Base-by-base conservation (phyloP, 2,113 vertebrate genomes). In the Diglossa brunneiventris region DNA sequence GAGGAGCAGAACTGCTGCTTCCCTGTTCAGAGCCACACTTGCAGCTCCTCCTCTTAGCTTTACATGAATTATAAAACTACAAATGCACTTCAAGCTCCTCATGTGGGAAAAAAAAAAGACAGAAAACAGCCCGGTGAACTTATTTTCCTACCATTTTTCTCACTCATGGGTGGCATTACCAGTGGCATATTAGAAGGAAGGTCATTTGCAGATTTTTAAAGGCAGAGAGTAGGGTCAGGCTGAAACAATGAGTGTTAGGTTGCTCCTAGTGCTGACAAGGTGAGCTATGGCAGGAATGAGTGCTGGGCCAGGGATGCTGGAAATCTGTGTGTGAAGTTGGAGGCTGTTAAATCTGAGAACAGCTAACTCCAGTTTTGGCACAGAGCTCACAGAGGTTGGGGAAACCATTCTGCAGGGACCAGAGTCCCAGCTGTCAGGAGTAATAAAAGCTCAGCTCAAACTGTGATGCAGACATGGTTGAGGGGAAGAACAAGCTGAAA, bases 331-430 rank as follows among this genome's bases (percentile, higher is more conserved):
- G 52, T 87, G 64, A n/a, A 92, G 84, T 61, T 64, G 35, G 44
- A 91, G 62, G 47, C 80, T 84, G 69, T 75, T 91, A 87, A 95
- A 92, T 56, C 64, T 37, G 52, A 91, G 80, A 87, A 84, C 55
- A 89, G n/a, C 56, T 90, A 88, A 41, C 82, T 76, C 27, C 46
- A 35, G 24, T 73, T 92, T 87, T 89, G 69, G 69, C 83, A 95
- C 77, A 77, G 59, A 75, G 39, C 37, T 91, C 76, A 82, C 31
- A 68, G 50, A 19, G 20, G 12, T 46, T 89, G 74, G 66, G 56
- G 89, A 94, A 95, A 66, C 77, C 77, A 68, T 84, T 89, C 83
- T 72, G 35, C 86, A 82, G 83, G 81, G 91, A 89, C 81, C 81
- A 82, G 66, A 81, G 21, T 61, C 68, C 56, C 72, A 68, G 56